Base-by-base conservation (phyloP, 2,797 vertebrate species). In the Taenioides sp. region DNA sequence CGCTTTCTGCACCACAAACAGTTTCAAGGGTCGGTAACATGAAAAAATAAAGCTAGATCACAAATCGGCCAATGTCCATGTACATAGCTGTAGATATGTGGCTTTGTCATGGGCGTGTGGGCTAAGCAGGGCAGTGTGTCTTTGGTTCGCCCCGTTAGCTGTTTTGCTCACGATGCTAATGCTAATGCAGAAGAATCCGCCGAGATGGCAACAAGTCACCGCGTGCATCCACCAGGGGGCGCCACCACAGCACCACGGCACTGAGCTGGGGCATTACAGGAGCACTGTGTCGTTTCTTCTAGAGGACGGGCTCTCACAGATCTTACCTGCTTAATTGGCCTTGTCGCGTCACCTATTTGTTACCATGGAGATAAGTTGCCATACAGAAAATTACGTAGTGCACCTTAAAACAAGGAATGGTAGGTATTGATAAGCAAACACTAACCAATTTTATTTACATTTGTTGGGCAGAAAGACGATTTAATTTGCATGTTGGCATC, bases 191-290 rank as follows among this genome's bases (percentile, higher is more conserved):
- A 23, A 69, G 70, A 7, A 23, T 37, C 64, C 40, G 47, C 47
- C 66, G 52, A 31, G 55, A 73, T 49, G n/a, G 87, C 88, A 91
- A 90, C 89, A 91, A 90, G 87, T 91, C 83, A 85, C 76, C 5
- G 2, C 2, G 0, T 1, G 28, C 11, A 14, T 2, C 72, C 90
- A 68, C 69, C 4, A 69, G 87, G 55, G 80, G 86, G 82, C 87
- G 75, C 1, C 3, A 43, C 40, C 11, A 11, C 25, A 34, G 34
- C 5, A 2, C 34, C 6, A 34, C 7, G 1, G 34, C 34, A 10
- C 1, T 37, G 34, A 37, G 9, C 34, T 37, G 34, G 9, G 9
- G 34, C 34, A 37, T 37, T 37, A 34, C 1, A 34, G 34, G 34
- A 1, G 34, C 34, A 34, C 34, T 34, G 2, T 34, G 34, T 34